Conservation (phyloP, 2,797 vertebrate species). For the Merluccius polli region DNA sequence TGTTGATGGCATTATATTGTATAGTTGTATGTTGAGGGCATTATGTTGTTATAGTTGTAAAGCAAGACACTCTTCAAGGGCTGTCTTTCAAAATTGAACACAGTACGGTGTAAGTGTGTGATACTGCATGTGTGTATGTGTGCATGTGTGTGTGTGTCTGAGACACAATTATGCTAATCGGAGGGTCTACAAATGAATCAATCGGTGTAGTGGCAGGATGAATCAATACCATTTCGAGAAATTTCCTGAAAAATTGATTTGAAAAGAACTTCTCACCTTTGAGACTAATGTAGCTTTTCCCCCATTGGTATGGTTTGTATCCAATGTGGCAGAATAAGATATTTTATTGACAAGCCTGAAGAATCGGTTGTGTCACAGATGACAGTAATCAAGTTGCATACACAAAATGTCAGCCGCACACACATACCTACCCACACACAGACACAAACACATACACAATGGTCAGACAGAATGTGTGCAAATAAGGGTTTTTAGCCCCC, state of each 20-base stretch:
- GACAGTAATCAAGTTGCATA: neutral
- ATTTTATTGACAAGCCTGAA: conserved; percentile 24
- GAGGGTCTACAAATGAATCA: neutral
- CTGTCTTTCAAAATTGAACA: neutral
- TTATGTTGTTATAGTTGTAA: neutral
- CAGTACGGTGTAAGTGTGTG: neutral
- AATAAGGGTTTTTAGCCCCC: conserved; percentile 43
- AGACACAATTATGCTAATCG: neutral
- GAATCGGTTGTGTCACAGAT: neutral
- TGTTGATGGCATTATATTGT: too few species aligned
- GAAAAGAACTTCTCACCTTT: conserved; percentile 24
- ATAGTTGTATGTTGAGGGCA: neutral
- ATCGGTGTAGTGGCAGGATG: conserved; percentile 6
- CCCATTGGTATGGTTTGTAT: conserved; percentile 19
- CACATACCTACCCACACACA: conserved; percentile 1
- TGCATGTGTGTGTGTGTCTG: neutral
- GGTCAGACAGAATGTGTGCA: conserved; percentile 35
- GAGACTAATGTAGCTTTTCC: conserved; percentile 8
- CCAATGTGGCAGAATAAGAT: conserved; percentile 22
- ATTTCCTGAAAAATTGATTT: neutral
- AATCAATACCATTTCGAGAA: conserved; percentile 13
- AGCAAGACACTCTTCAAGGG: too few species aligned
- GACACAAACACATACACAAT: conserved; percentile 37
- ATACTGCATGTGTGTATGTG: too few species aligned
- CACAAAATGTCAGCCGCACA: neutral